phyloP scores from a whole-genome alignment of 2,113 vertebrate genomes.

The Pteropus alecto region DNA sequence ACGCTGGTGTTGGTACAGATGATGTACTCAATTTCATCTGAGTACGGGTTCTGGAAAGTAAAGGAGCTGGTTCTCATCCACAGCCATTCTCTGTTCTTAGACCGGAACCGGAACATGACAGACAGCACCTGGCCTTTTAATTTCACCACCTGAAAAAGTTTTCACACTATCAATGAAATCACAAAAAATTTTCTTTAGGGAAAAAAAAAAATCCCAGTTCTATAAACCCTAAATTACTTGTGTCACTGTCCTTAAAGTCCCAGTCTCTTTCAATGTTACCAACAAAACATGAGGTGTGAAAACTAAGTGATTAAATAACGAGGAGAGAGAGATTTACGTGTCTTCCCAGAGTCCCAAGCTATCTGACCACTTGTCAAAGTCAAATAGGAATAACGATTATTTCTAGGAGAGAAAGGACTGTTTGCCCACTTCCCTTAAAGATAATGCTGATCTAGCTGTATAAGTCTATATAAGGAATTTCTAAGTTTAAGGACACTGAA shows the following conservation, averaged over 20 bases:
- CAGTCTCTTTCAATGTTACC: not conserved
- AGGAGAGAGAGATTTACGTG: not conserved
- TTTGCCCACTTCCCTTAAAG: not conserved
- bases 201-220: conserved; percentile 6
- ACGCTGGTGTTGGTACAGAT: conserved; percentile 99
- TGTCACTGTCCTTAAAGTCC: not conserved
- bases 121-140: conserved; percentile 98
- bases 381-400: conserved; percentile 9
- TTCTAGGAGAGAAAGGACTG: not conserved
- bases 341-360: not conserved
- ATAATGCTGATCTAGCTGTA: not conserved
- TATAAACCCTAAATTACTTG: not conserved
- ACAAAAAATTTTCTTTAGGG: not conserved
- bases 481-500: not conserved
- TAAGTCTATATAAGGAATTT: conserved; percentile 1
- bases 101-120: conserved; percentile 97
- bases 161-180: conserved; percentile 47
- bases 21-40: conserved; percentile 98
- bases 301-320: conserved; percentile 13
- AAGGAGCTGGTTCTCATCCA: conserved; percentile 98
- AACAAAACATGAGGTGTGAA: not conserved
- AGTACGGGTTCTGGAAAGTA: conserved; percentile 99
- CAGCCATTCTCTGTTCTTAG: conserved; percentile 94
- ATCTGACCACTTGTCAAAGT: not conserved
- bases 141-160: conserved; percentile 92